Conservation (phyloP, 1,140 invertebrate genomes). For the Trichonephila clavipes region DNA sequence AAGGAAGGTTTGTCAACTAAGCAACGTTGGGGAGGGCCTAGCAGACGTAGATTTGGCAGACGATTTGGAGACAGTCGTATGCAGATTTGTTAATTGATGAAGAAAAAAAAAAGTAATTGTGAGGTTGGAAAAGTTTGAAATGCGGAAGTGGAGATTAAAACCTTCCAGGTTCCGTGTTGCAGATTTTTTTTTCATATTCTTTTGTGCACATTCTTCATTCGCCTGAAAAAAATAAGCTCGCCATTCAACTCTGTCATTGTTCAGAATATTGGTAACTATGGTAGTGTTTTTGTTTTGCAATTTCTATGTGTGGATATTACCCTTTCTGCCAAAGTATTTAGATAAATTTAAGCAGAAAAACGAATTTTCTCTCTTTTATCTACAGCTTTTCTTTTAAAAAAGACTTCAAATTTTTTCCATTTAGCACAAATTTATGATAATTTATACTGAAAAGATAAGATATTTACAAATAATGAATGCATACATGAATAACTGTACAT, state of each 20-base stretch:
- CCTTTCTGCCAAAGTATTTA: background rate
- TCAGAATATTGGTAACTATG: background rate
- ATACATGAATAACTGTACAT: too few species aligned
- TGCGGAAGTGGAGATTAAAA: background rate
- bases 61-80: conserved; percentile 14
- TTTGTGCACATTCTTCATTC: background rate
- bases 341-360: background rate
- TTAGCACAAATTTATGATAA: too few species aligned
- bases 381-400: too few species aligned
- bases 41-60: conserved; percentile 38
- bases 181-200: background rate
- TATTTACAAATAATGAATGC: too few species aligned
- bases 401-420: too few species aligned
- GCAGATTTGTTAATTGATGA: conserved; percentile 44
- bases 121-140: conserved; percentile 8
- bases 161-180: background rate
- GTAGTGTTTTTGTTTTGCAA: background rate
- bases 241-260: background rate
- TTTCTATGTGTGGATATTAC: background rate
- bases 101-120: background rate
- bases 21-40: conserved; percentile 5
- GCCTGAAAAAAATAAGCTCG: background rate
- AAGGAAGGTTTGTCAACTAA: conserved; percentile 37
- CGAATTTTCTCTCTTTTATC: too few species aligned
- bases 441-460: too few species aligned